Base-by-base conservation (phyloP, 2,888 invertebrate species). In the Cylloceria caligata region DNA sequence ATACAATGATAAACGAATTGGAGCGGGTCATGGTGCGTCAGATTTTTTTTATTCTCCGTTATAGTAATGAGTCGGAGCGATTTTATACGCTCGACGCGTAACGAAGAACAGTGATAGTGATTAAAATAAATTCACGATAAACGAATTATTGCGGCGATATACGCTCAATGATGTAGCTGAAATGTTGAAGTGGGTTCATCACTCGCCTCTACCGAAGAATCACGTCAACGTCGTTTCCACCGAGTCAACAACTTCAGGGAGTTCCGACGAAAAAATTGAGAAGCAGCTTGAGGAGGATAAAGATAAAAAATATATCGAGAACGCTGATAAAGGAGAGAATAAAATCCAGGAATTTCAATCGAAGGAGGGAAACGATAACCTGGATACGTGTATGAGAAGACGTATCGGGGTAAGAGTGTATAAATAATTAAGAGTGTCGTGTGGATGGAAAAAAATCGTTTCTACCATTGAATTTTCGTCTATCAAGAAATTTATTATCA, bases 101-200 rank as follows among this genome's bases (percentile, higher is more conserved):
- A 16, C 16, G 45, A 60, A 34, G 11, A 57, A 67, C 27, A 67
- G 74, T 75, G 64, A 52, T 9, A n/a, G 57, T 24, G 60, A 57
- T 21, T 3, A 68, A 34, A 34, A 36, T 16, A 47, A 21, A 24
- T 30, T 30, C 36, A 52, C 21, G 16, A n/a, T 24, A 34, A 19
- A 19, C 9, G n/a, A 62, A 62, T 62, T 47, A 71, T 78, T 47
- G 60, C n/a, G 57, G 13, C 49, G 65, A 78, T 34, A 77, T 64
- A 73, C 74, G 64, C n/a, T 67, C 78, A 80, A 85, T 82, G 85
- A 85, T 84, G 86, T 84, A 77, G 81, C 83, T 85, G 88, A 84
- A 88, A 91, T 91, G 91, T 88, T 91, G 88, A 91, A 91, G 91
- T 91, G 91, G 91, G 91, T 91, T 71, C 91, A 90, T 86, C 91